Conservation (phyloP, 2,113 vertebrate genomes). For the Limnothrissa miodon region DNA sequence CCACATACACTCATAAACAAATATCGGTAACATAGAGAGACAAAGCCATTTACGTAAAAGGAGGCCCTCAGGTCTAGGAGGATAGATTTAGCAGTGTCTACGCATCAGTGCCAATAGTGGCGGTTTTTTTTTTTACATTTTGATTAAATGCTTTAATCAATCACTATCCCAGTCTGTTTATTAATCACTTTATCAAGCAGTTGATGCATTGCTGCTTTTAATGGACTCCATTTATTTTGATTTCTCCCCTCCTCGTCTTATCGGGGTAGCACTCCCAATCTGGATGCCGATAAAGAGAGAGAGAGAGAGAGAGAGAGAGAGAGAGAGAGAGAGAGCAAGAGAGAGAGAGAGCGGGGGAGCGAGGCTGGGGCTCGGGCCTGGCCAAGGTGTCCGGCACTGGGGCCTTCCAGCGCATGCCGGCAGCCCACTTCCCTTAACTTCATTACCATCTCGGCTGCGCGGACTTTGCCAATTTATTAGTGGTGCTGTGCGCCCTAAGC, state of each 20-base stretch:
- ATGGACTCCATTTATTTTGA: slow-evolving; percentile 99
- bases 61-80: slow-evolving; percentile 19
- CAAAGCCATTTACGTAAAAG: slow-evolving; percentile 31
- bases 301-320: slow-evolving; percentile 34
- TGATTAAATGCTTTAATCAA: slow-evolving; percentile 99
- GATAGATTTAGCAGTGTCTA: slow-evolving; percentile 70
- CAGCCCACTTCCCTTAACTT: slow-evolving; percentile 76
- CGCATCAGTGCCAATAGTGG: slow-evolving; percentile 86
- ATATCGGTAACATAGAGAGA: neutral
- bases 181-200: slow-evolving; percentile 99
- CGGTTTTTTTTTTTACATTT: slow-evolving; percentile 86
- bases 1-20: neutral
- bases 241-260: slow-evolving; percentile 98
- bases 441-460: slow-evolving; percentile 82
- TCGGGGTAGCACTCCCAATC: slow-evolving; percentile 90
- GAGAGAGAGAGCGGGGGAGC: neutral
- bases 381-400: slow-evolving; percentile 26
- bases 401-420: slow-evolving; percentile 62
- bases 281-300: slow-evolving; percentile 82
- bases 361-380: slow-evolving; percentile 46
- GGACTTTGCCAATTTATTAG: slow-evolving; percentile 96
- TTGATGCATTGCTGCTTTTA: slow-evolving; percentile 99
- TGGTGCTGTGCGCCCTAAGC: slow-evolving; percentile 77
- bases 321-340: slow-evolving; percentile 76
- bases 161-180: slow-evolving; percentile 95